Evolutionary conservation across 2,113 vertebrate genomes (phyloP), one percentile per base, ranked within the genome.

Genomic region (Elgaria multicarinata): DNA sequence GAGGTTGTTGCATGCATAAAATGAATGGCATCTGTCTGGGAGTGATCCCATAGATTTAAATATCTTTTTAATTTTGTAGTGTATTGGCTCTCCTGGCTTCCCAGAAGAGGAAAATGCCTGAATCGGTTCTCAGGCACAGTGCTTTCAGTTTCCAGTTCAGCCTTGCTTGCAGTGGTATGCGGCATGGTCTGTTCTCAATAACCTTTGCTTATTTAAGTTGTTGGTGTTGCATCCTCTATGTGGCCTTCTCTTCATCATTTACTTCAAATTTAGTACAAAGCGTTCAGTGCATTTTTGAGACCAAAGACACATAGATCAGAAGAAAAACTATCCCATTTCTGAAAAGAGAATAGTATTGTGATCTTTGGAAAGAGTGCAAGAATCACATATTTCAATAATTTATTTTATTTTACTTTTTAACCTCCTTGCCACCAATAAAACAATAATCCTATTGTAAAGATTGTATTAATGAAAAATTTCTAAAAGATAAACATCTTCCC

Each of bases 391-490:
- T 26, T 50, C 46, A 5, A 8, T 50, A 50, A 50, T 50, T 50
- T 50, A 50, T 5, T 50, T 50, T 3, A 8, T 3, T 50, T 50
- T 50, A n/a, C n/a, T 50, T 50, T 50, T 50, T 50, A 50, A 50
- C 46, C 46, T 50, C 46, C 46, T 50, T 50, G 3, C 3, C 46
- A 50, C 46, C 4, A 3, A 50, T 3, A 50, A n/a, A n/a, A 81
- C 75, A 22, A 12, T 71, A 14, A 64, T 33, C 24, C 9, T 81
- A 24, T 58, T 81, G 53, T n/a, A 3, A 92, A 87, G 92, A 94
- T 90, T 93, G 94, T 85, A 90, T 89, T 94, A 95, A 96, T 92
- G 58, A 93, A 96, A 88, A 91, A 94, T 95, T 95, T 93, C 89
- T 94, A 80, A 33, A 78, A 95, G 95, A 93, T 82, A 94, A 94